A percentile compares a stretch with the other conserved stretches of the same genome.
phyloP scores from a whole-genome alignment of 2,113 vertebrate species.

The Butastur rufipennis region DNA sequence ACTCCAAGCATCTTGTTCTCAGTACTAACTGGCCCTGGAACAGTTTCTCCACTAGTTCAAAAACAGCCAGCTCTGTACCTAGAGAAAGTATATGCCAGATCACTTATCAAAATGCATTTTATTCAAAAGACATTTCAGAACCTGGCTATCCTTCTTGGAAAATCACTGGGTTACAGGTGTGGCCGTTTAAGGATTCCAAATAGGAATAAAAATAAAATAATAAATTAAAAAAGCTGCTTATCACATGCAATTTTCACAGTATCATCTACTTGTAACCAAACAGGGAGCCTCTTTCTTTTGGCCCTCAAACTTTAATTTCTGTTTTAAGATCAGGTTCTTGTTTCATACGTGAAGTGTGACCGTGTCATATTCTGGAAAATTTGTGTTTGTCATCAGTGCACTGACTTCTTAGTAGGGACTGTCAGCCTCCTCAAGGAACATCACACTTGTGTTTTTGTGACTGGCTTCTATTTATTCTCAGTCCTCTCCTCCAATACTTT shows the following conservation, averaged over 20 bases:
- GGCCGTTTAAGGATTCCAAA: background rate
- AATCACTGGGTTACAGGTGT: background rate
- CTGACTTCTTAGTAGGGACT: background rate
- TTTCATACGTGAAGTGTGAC: background rate
- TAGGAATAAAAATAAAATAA: background rate
- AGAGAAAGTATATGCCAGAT: background rate
- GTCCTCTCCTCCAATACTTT: background rate
- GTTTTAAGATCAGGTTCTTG: background rate
- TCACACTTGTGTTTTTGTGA: background rate
- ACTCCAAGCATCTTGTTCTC: slow-evolving; percentile 94
- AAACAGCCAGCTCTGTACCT: slow-evolving; percentile 74
- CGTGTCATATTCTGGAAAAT: background rate
- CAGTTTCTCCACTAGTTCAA: slow-evolving; percentile 89
- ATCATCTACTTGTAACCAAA: background rate
- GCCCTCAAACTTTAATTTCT: background rate
- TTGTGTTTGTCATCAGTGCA: background rate
- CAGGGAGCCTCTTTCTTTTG: background rate
- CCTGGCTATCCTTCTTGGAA: background rate
- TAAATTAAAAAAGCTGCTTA: background rate
- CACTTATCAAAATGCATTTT: background rate
- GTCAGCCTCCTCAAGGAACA: background rate
- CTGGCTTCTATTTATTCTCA: background rate
- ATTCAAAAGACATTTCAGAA: background rate
- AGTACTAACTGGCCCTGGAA: slow-evolving; percentile 95
- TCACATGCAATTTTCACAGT: fast-evolving